These are phyloP conservation scores for Chauna torquata DNA, from an alignment of 2,113 vertebrate genomes.

Conservation along the genomic window DNA sequence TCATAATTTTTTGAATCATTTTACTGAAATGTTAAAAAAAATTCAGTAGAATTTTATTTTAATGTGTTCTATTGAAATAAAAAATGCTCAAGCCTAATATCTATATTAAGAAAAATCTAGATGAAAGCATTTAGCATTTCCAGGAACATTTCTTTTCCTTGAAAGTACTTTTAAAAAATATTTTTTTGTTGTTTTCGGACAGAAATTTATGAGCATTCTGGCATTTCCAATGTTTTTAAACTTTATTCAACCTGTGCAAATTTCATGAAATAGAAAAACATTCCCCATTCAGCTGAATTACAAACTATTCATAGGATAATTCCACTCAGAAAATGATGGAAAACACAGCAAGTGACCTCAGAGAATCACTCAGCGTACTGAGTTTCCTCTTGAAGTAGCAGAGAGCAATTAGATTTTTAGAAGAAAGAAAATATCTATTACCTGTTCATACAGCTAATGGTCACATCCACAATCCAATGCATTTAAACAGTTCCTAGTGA, in stretches of 20 bases:
- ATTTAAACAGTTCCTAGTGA: constrained; percentile 31
- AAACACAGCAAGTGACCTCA: neutral
- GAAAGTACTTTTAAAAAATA: neutral
- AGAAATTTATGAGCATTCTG: neutral
- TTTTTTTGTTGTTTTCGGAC: neutral
- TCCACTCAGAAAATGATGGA: neutral
- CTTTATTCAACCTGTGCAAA: neutral
- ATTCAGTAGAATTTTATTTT: neutral
- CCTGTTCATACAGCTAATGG: constrained; percentile 19
- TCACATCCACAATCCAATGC: constrained; percentile 6
- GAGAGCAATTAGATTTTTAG: constrained; percentile 26
- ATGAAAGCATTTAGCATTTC: neutral
- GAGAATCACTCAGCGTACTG: neutral
- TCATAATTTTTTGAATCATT: neutral
- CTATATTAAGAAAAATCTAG: neutral
- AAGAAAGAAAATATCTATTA: constrained; percentile 45
- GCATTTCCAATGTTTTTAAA: neutral
- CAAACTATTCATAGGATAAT: neutral
- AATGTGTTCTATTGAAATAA: neutral
- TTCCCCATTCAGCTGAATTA: neutral
- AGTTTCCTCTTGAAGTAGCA: constrained; percentile 25
- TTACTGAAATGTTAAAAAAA: neutral
- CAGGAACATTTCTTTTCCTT: neutral
- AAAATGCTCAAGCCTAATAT: neutral
- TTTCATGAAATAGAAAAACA: neutral